Evolutionary conservation across 2,797 vertebrate genomes (phyloP).

Genomic region (Propithecus deckenii): DNA sequence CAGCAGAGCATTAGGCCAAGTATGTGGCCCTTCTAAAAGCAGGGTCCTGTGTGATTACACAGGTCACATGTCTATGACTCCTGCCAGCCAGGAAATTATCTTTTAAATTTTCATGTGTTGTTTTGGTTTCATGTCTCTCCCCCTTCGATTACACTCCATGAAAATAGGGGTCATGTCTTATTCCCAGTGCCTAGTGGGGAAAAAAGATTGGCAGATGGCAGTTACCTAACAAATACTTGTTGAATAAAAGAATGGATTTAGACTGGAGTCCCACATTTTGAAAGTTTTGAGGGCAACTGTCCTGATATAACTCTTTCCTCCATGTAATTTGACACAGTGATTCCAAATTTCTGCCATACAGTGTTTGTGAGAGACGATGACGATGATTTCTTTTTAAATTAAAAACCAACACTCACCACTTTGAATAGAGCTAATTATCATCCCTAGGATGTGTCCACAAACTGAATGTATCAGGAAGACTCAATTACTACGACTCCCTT

Average conservation of each 20-base stretch:
- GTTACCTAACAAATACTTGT: background rate
- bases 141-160: background rate
- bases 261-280: background rate
- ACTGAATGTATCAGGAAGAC: constrained; percentile 18
- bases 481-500: constrained; percentile 37
- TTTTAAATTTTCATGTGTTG: background rate
- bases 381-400: background rate
- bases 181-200: background rate
- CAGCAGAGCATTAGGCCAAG: background rate
- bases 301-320: background rate
- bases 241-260: background rate
- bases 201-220: background rate
- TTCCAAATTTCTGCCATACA: background rate
- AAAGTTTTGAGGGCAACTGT: constrained; percentile 3
- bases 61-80: too few relatives aligned
- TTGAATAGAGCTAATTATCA: constrained; percentile 71
- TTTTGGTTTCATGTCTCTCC: background rate
- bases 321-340: background rate
- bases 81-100: background rate
- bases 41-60: background rate
- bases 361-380: background rate
- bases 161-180: background rate
- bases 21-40: background rate
- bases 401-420: background rate
- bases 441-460: background rate